Evolutionary conservation across 2,797 vertebrate genomes (phyloP), one percentile per base, ranked within the genome.

Genomic region (Crenuchus spilurus): DNA sequence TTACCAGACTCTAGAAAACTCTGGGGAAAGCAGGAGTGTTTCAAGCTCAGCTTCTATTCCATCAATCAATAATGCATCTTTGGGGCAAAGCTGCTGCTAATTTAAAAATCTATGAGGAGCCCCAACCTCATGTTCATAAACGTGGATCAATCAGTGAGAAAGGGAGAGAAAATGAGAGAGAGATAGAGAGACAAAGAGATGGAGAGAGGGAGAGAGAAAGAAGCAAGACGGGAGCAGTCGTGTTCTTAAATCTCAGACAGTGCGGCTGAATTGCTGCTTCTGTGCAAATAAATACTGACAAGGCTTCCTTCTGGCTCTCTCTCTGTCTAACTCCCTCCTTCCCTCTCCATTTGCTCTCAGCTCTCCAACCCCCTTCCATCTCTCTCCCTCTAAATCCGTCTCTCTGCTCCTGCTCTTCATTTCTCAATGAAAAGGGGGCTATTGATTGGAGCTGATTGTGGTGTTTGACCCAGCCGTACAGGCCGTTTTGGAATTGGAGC

Each of bases 11-110:
- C 83, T 78, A 83, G 85, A 90, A 89, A 92, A 92, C 92, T 93
- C 92, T 85, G 84, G 91, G 91, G 91, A 91, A 87, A 85, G 87
- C 85, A 83, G 82, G 87, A 92, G 88, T 90, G 89, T 91, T 90
- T 90, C 87, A 85, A 87, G 89, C 90, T 88, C 86, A 82, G 90
- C 90, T 92, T 93, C 90, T 89, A 90, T 93, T 92, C 91, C 92
- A 90, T 88, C 90, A 92, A 92, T 94, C 92, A 92, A 94, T 94
- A 94, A 92, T 88, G 90, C 90, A 93, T 94, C 92, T 94, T 92
- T 93, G 89, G 89, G 90, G 90, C 89, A 92, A 92, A 92, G 92
- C 89, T 92, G 92, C 90, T 89, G 89, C 91, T 93, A 94, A 94
- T 92, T 93, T 92, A 92, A 93, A 93, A 93, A 94, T 93, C 92